Evolutionary conservation across 2,888 invertebrate species (phyloP).

Genomic region (Helobdella robusta): DNA sequence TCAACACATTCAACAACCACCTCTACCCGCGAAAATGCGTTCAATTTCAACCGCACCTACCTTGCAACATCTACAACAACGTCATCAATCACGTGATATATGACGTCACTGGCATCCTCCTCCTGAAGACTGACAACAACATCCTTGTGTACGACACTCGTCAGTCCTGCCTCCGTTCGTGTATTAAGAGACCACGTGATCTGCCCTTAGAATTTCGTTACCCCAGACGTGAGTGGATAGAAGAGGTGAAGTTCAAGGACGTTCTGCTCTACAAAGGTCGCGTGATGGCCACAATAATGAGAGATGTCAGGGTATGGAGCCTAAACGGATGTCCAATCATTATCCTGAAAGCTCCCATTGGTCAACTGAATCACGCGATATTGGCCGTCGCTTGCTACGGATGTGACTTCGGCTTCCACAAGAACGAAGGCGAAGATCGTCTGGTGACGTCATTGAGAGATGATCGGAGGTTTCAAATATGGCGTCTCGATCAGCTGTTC

Average conservation of each 20-base stretch:
- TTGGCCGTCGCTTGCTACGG: background rate
- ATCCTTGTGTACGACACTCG: slow-evolving; percentile 42
- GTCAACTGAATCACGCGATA: slow-evolving; percentile 17
- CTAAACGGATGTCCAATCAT: slow-evolving; percentile 28
- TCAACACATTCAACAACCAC: slow-evolving; percentile 39
- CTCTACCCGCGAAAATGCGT: too few relatives aligned
- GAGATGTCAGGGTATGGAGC: slow-evolving; percentile 46
- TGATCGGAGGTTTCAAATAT: slow-evolving; percentile 8
- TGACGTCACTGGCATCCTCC: slow-evolving; percentile 30
- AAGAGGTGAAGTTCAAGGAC: slow-evolving; percentile 39
- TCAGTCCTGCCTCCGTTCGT: slow-evolving; percentile 39
- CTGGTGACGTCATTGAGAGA: slow-evolving; percentile 33
- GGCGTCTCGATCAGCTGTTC: slow-evolving; percentile 29
- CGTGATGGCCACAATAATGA: slow-evolving; percentile 44
- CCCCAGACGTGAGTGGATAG: slow-evolving; percentile 38
- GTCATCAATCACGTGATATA: slow-evolving; percentile 31
- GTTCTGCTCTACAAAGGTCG: slow-evolving; percentile 44
- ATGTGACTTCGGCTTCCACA: background rate
- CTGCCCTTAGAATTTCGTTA: slow-evolving; percentile 45
- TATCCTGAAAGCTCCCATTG: slow-evolving; percentile 24
- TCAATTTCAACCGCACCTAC: too few relatives aligned
- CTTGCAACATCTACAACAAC: slow-evolving; percentile 35
- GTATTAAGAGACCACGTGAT: slow-evolving; percentile 40
- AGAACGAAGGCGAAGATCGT: background rate
- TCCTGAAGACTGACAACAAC: slow-evolving; percentile 29